phyloP scores from a whole-genome alignment of 1,140 invertebrate species.

The Rhizoglyphus robini region DNA sequence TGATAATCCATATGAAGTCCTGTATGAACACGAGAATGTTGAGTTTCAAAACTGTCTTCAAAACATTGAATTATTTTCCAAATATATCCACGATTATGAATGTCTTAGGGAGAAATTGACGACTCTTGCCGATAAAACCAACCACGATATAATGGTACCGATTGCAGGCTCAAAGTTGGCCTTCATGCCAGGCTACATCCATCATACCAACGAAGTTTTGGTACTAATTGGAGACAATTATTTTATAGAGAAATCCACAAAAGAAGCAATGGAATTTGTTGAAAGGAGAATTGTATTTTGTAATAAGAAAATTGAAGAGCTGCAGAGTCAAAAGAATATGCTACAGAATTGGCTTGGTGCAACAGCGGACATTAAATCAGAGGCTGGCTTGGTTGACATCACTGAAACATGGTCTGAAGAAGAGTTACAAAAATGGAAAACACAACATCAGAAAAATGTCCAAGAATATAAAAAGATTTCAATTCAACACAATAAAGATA shows the following conservation, averaged over 20 bases:
- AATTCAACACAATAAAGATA: background rate
- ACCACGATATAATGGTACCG: conserved; percentile 36
- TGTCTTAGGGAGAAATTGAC: conserved; percentile 30
- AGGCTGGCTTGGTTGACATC: conserved; percentile 33
- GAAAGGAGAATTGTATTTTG: conserved; percentile 41
- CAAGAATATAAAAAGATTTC: conserved; percentile 36
- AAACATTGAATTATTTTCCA: conserved; percentile 10
- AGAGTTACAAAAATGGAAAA: conserved; percentile 42
- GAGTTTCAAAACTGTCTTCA: conserved; percentile 1
- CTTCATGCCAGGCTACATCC: conserved; percentile 50
- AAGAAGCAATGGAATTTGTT: conserved; percentile 47
- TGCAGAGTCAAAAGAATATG: conserved; percentile 38
- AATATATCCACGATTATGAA: conserved; percentile 33
- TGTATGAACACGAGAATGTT: background rate
- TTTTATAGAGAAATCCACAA: conserved; percentile 51
- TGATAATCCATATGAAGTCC: background rate
- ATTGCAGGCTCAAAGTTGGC: conserved; percentile 33
- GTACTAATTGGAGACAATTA: conserved; percentile 52
- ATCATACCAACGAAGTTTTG: conserved; percentile 56
- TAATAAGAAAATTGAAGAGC: conserved; percentile 37
- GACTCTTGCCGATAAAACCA: conserved; percentile 34
- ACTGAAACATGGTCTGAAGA: conserved; percentile 42
- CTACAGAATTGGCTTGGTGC: conserved; percentile 35
- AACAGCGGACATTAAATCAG: conserved; percentile 28
- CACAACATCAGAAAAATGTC: conserved; percentile 39